Base-by-base conservation (phyloP, 2,797 vertebrate species). In the Tachyglossus aculeatus region DNA sequence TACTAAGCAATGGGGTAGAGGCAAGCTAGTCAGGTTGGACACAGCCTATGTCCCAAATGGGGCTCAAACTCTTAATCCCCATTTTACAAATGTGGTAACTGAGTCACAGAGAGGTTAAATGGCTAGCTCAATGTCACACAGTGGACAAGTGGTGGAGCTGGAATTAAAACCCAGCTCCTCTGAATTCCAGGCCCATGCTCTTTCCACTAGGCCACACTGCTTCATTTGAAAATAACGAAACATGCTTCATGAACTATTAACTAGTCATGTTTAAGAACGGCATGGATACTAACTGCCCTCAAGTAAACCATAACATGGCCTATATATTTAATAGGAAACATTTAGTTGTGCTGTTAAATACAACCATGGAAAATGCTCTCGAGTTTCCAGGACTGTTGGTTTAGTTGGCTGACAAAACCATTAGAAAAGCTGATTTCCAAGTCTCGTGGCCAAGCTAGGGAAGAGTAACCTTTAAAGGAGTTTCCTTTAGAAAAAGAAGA, bases 401-500 rank as follows among this genome's bases (percentile, higher is more conserved):
- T 68, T 44, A 56, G 19, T 60, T 61, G 39, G 44, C 38, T 59
- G 33, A 50, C 54, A 71, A 44, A 77, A 34, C 6, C 32, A 64
- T 31, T 36, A 54, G 21, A 19, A 76, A 68, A 71, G 21, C 1
- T 21, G 74, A 47, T 68, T 66, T 50, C 75, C 53, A 64, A 69
- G 29, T 7, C 37, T 56, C 52, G 50, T 59, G 39, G 40, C 50
- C 18, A 67, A 70, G 41, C 33, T 29, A 78, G 40, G 36, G 52
- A 69, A 57, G 63, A 60, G 64, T 10, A 44, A 65, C 27, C 27
- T 76, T 81, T 72, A 70, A 74, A 79, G 57, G 16, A 61, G n/a
- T 61, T 76, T 78, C 82, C 31, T 65, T 12, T 52, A 80, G 47
- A 9, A 9, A 56, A 22, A 71, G 54, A 74, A 16, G 59, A 76